A percentile compares a stretch with the other conserved stretches of the same genome.
These are phyloP conservation scores for Sebastiscus albofasciatus DNA, from an alignment of 2,797 vertebrate species.

Conservation along the genomic window DNA sequence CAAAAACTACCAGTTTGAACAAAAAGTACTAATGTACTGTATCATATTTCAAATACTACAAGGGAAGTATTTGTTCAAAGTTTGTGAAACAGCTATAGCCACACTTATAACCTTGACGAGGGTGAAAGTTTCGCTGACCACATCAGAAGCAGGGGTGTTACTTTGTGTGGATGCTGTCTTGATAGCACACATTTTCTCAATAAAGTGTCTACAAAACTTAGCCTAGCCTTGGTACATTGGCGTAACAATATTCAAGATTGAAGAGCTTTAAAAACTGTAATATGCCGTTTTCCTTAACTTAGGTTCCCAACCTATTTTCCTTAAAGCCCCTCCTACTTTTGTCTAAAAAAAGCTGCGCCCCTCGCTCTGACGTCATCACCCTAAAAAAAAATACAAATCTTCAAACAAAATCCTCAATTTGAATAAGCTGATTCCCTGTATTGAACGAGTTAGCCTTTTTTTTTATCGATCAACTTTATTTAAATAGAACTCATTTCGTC, in stretches of 20 bases:
- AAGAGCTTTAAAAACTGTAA: not conserved
- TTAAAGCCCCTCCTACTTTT: too few species aligned
- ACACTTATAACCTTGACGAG: not conserved
- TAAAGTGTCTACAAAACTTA: not conserved
- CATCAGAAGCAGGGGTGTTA: not conserved
- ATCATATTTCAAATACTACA: not conserved
- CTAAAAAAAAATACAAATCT: too few species aligned
- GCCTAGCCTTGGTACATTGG: not conserved
- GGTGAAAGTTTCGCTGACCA: not conserved
- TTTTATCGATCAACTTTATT: too few species aligned
- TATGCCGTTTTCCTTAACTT: not conserved
- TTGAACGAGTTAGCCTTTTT: too few species aligned
- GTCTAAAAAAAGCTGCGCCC: too few species aligned
- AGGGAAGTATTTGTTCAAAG: not conserved
- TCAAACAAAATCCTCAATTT: too few species aligned
- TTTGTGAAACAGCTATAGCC: not conserved
- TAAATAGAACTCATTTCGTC: too few species aligned
- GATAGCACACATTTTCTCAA: not conserved
- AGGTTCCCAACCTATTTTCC: too few species aligned
- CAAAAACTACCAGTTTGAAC: conserved; percentile 8
- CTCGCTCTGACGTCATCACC: too few species aligned
- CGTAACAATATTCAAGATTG: not conserved
- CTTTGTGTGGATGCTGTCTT: not conserved
- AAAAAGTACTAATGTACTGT: not conserved
- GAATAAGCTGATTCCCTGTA: too few species aligned